phyloP scores from a whole-genome alignment of 2,113 vertebrate species.

The Seriola rivoliana region DNA sequence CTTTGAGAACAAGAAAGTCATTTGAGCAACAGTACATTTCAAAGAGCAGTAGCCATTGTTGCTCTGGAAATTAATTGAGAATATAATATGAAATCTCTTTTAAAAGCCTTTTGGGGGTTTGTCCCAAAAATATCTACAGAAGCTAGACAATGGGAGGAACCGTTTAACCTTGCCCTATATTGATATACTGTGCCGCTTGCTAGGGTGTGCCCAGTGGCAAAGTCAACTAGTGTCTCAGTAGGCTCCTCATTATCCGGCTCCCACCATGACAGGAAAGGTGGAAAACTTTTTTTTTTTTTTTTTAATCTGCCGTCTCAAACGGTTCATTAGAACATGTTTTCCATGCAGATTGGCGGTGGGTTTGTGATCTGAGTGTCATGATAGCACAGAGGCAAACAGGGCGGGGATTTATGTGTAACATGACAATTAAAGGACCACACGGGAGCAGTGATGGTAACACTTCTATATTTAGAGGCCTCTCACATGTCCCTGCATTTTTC shows the following conservation, averaged over 20 bases:
- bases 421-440: slow-evolving; percentile 74
- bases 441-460: slow-evolving; percentile 60
- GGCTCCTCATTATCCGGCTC: slow-evolving; percentile 76
- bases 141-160: slow-evolving; percentile 66
- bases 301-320: slow-evolving; percentile 64
- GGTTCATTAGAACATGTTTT: slow-evolving; percentile 45
- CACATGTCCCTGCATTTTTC: slow-evolving; percentile 84
- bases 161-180: slow-evolving; percentile 82
- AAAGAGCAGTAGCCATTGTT: slow-evolving; percentile 36
- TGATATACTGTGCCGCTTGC: slow-evolving; percentile 63
- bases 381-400: slow-evolving; percentile 39
- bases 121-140: slow-evolving; percentile 73
- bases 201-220: slow-evolving; percentile 80
- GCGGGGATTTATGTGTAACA: slow-evolving; percentile 56
- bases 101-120: slow-evolving; percentile 55
- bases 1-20: slow-evolving; percentile 9
- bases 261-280: slow-evolving; percentile 70
- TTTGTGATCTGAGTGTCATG: slow-evolving; percentile 32
- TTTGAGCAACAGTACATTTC: slow-evolving; percentile 18
- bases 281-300: slow-evolving; percentile 53
- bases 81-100: slow-evolving; percentile 50
- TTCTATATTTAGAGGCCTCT: slow-evolving; percentile 84
- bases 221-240: slow-evolving; percentile 77
- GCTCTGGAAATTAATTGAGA: slow-evolving; percentile 54
- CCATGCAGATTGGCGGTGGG: slow-evolving; percentile 32